phyloP scores from a whole-genome alignment of 2,113 vertebrate genomes.

The Microcebus tavaratra region DNA sequence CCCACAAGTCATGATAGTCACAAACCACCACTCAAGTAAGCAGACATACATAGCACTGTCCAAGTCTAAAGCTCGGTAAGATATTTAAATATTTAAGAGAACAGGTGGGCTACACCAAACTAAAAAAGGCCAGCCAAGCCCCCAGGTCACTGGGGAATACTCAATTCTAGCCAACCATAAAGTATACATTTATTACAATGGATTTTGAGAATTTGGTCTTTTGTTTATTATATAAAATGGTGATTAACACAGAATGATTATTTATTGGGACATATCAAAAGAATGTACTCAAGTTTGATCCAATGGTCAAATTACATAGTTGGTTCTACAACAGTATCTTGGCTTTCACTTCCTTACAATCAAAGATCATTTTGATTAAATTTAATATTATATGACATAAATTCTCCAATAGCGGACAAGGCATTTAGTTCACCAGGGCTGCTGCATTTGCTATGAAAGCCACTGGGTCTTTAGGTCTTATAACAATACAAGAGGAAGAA shows the following conservation, averaged over 20 bases:
- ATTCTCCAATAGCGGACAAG: neutral
- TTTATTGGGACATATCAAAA: neutral
- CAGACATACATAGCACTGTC: neutral
- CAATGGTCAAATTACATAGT: neutral
- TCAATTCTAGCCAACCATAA: neutral
- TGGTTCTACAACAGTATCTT: slow-evolving; percentile 11
- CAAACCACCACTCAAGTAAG: slow-evolving; percentile 18
- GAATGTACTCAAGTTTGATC: slow-evolving; percentile 9
- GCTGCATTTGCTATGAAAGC: slow-evolving; percentile 11
- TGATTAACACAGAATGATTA: neutral
- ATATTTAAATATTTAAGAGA: neutral
- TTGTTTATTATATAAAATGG: neutral
- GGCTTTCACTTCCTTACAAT: slow-evolving; percentile 23
- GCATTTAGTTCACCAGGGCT: neutral
- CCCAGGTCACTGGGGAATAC: neutral
- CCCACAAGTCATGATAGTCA: neutral
- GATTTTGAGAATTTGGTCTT: neutral
- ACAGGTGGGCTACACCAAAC: neutral
- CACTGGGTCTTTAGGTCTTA: neutral
- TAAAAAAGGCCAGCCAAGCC: neutral
- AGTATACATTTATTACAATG: neutral
- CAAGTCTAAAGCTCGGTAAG: neutral
- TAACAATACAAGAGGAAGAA: neutral
- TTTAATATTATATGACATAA: neutral
- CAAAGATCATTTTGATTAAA: neutral